Conservation (phyloP, 2,888 invertebrate species). For the Atherix ibis region DNA sequence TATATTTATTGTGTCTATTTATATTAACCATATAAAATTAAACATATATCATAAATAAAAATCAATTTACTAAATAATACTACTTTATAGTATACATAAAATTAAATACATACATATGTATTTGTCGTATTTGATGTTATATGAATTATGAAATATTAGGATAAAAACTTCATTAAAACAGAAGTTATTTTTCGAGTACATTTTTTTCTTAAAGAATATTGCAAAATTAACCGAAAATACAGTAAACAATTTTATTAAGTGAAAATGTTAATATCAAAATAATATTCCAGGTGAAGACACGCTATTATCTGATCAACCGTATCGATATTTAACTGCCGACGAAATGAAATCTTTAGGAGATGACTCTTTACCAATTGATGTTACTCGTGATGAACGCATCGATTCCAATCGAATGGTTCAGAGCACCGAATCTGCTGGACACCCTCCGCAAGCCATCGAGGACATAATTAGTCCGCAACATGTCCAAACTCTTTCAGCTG, state of each 20-base stretch:
- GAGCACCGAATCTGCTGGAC: constrained; percentile 31
- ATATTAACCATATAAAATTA: too few species aligned
- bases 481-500: constrained; percentile 34
- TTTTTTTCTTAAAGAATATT: constrained; percentile 1
- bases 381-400: constrained; percentile 76
- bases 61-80: too few species aligned
- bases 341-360: constrained; percentile 92
- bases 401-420: constrained; percentile 47
- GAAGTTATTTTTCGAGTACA: constrained; percentile 2
- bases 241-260: too few species aligned
- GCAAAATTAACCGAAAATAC: background rate
- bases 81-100: too few species aligned
- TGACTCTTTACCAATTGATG: constrained; percentile 84
- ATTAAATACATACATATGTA: too few species aligned
- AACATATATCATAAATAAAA: too few species aligned
- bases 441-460: constrained; percentile 41
- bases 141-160: too few species aligned
- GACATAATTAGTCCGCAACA: constrained; percentile 48
- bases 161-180: too few species aligned
- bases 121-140: too few species aligned
- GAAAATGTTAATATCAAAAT: too few species aligned
- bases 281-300: constrained; percentile 65
- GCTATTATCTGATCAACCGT: constrained; percentile 76
- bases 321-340: constrained; percentile 84
- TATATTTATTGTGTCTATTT: too few species aligned